A percentile compares a stretch with the other conserved stretches of the same genome.
phyloP scores from a whole-genome alignment of 1,140 invertebrate species.

The Frieseomelitta varia region DNA sequence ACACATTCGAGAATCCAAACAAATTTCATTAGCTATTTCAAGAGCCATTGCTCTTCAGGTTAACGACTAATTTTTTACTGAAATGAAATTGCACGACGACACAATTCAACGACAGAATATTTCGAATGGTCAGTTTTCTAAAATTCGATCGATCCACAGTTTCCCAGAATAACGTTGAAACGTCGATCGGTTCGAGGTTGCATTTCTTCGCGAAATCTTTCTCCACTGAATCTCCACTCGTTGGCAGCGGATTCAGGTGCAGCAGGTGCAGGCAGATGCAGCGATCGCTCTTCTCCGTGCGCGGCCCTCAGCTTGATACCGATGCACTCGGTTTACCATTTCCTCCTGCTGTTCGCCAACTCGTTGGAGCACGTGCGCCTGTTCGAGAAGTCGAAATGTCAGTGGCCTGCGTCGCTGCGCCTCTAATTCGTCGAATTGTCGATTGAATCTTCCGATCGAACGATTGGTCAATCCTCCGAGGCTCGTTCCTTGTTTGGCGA shows the following conservation, averaged over 20 bases:
- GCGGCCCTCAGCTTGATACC: conserved; percentile 22
- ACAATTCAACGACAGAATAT: background rate
- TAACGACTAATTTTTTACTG: too few species aligned
- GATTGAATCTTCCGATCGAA: background rate
- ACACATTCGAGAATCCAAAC: too few species aligned
- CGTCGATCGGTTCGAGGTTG: conserved; percentile 1
- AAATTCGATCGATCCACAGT: background rate
- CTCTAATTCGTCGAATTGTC: background rate
- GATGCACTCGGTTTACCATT: conserved; percentile 38
- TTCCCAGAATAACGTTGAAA: background rate
- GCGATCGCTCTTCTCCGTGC: conserved; percentile 52
- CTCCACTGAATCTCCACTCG: conserved; percentile 30
- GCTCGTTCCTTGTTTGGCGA: too few species aligned
- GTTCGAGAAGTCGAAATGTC: conserved; percentile 37
- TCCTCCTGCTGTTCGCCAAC: conserved; percentile 41
- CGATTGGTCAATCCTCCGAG: background rate
- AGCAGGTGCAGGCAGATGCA: conserved; percentile 58
- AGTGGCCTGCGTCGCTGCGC: background rate
- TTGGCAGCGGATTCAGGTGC: conserved; percentile 22
- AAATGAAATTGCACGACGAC: too few species aligned
- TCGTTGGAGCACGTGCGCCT: conserved; percentile 40
- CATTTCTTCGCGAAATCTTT: background rate
- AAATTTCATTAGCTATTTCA: too few species aligned
- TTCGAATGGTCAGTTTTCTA: background rate
- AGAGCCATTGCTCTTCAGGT: too few species aligned